Conservation (phyloP, 2,888 invertebrate genomes). For the Trichopoda pennipes region DNA sequence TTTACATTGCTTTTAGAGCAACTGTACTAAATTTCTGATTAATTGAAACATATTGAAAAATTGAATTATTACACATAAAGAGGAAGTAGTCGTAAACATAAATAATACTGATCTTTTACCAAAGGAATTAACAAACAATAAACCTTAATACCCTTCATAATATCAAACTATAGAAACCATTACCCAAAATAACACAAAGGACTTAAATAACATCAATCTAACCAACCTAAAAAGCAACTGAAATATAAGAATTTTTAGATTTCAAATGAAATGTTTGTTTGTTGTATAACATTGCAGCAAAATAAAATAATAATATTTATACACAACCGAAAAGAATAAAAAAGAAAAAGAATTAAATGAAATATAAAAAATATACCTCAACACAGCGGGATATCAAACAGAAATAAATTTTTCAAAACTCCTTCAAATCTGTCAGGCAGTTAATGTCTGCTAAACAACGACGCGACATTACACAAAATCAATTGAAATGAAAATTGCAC, state of each 20-base stretch:
- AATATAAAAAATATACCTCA: conserved; percentile 8
- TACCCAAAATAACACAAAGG: neutral
- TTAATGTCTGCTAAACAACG: neutral
- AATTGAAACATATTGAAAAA: conserved; percentile 49
- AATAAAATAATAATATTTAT: conserved; percentile 62
- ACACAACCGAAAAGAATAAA: too few species aligned
- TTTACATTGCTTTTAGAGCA: neutral
- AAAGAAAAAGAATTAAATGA: conserved; percentile 22
- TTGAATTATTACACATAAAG: conserved; percentile 20
- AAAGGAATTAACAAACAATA: conserved; percentile 22
- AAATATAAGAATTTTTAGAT: conserved; percentile 36
- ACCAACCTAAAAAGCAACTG: conserved; percentile 3
- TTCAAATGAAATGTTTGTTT: conserved; percentile 44
- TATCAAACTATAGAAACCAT: neutral
- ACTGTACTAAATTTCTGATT: conserved; percentile 21
- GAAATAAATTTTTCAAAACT: neutral
- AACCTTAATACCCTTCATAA: conserved; percentile 36
- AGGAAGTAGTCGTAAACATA: conserved; percentile 54
- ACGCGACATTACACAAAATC: conserved; percentile 10
- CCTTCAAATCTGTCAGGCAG: neutral
- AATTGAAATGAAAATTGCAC: conserved; percentile 42
- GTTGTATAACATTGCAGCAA: conserved; percentile 58
- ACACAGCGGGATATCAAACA: conserved; percentile 50
- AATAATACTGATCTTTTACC: too few species aligned
- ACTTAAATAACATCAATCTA: neutral